phyloP scores from a whole-genome alignment of 2,888 invertebrate genomes.

The Thymelicus sylvestris region DNA sequence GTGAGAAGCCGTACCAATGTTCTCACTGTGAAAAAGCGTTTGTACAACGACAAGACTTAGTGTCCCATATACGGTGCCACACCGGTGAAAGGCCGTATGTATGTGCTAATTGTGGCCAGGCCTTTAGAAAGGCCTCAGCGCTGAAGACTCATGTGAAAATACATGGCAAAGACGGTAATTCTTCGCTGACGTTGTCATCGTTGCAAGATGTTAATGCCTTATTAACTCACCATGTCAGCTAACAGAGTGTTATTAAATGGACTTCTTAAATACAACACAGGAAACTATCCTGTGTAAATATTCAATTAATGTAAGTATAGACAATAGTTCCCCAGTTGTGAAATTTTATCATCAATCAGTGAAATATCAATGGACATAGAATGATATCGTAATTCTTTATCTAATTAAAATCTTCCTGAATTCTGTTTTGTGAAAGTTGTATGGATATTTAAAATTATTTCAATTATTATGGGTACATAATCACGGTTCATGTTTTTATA shows the following conservation, averaged over 20 bases:
- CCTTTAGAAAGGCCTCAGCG: constrained; percentile 80
- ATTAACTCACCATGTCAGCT: constrained; percentile 21
- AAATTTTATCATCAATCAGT: no score
- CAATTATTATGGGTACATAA: no score
- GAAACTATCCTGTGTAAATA: neutral
- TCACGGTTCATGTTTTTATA: no score
- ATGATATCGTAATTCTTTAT: no score
- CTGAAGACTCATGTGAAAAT: constrained; percentile 79
- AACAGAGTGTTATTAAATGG: neutral
- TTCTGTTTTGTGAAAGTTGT: no score
- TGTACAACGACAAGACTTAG: constrained; percentile 84
- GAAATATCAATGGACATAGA: no score
- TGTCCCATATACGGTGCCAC: constrained; percentile 83
- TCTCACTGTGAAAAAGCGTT: constrained; percentile 83
- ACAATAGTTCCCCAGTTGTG: neutral
- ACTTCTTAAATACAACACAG: no score
- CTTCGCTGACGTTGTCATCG: neutral
- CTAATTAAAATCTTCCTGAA: no score
- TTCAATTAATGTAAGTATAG: neutral
- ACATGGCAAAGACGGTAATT: constrained; percentile 57
- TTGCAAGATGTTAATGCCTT: constrained; percentile 21
- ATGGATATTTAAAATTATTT: no score
- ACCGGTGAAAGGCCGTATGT: constrained; percentile 78
- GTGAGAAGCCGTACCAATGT: constrained; percentile 84
- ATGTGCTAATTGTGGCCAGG: constrained; percentile 75